Conservation (phyloP, 2,888 invertebrate species). For the Metacarcinus magister region DNA sequence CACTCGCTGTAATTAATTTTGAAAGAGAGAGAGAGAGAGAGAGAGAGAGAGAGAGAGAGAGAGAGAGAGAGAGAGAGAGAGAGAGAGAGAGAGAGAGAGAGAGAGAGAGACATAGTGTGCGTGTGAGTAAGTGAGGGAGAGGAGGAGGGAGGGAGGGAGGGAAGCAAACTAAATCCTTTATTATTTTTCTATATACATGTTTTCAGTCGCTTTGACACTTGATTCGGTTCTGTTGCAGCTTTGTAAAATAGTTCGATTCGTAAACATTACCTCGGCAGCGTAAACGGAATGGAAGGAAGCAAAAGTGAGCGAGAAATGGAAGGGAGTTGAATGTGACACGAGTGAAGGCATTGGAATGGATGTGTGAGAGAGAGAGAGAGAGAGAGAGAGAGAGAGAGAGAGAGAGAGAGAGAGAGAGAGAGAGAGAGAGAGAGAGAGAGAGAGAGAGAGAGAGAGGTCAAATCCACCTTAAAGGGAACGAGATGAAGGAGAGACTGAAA, state of each 20-base stretch:
- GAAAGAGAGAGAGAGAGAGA: conserved; percentile 8
- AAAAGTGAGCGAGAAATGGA: conserved; percentile 32
- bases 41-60: not conserved
- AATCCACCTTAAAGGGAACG: conserved; percentile 29
- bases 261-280: not conserved
- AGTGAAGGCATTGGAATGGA: conserved; percentile 5
- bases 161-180: not conserved
- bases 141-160: not conserved
- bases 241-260: not conserved
- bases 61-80: not conserved
- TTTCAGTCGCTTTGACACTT: not conserved
- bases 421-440: not conserved
- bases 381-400: not conserved
- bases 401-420: not conserved
- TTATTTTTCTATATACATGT: not conserved
- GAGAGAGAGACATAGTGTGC: not conserved
- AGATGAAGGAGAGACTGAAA: not conserved
- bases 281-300: not conserved
- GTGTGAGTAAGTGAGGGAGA: not conserved
- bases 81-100: conserved; percentile 13
- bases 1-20: conserved; percentile 12
- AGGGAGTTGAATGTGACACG: not conserved
- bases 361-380: conserved; percentile 22
- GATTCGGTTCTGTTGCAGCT: not conserved
- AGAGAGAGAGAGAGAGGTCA: not conserved